A percentile compares a stretch with the other conserved stretches of the same genome.
Evolutionary conservation across 2,888 invertebrate species (phyloP).

Genomic region (Blomia tropicalis): DNA sequence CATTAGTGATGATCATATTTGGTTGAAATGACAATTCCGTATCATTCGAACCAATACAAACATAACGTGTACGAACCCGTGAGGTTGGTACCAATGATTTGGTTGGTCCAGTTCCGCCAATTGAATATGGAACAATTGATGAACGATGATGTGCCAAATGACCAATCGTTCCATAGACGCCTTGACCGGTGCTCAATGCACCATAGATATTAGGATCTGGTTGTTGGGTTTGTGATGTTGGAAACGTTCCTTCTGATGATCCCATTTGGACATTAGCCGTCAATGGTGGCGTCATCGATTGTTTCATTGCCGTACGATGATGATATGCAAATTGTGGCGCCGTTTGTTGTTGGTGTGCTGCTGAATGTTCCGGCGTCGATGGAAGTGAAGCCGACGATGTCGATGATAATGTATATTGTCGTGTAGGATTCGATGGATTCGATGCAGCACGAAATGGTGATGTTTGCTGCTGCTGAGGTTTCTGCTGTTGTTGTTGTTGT

Average conservation of each 20-base stretch:
- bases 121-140: not conserved
- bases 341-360: not conserved
- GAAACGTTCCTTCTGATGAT: not conserved
- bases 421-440: not conserved
- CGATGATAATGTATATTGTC: not conserved
- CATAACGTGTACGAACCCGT: conserved; percentile 73
- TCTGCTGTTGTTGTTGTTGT: not conserved
- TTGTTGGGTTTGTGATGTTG: not conserved
- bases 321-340: not conserved
- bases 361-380: conserved; percentile 15
- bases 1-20: conserved; percentile 91
- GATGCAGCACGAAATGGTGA: not conserved
- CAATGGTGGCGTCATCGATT: not conserved
- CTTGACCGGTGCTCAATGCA: too few relatives aligned
- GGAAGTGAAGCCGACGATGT: conserved; percentile 10
- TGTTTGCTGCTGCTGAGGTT: not conserved
- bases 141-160: conserved; percentile 6
- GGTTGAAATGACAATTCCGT: conserved; percentile 95
- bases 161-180: not conserved
- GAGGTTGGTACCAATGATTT: not conserved
- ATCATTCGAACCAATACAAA: conserved; percentile 87
- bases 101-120: not conserved
- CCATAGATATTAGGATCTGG: too few relatives aligned
- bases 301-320: not conserved
- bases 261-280: not conserved